Percentiles rank a stretch among this genome's conserved stretches.
Conservation (phyloP, 92 coral and sea anemone genomes). For the Phymanthus crucifer region DNA sequence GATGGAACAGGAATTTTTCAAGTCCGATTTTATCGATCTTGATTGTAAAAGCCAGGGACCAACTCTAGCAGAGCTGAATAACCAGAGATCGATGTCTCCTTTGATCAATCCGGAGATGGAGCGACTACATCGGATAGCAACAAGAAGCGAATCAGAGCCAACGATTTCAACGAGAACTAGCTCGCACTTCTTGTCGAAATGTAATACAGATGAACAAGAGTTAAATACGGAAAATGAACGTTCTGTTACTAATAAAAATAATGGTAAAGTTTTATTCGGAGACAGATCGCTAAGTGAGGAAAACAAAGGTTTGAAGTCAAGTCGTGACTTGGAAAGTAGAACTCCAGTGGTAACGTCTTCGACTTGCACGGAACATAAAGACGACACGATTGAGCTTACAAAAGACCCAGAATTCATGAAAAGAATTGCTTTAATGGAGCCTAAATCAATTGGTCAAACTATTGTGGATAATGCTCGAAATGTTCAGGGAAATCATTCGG, state of each 20-base stretch:
- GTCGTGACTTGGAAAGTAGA: neutral
- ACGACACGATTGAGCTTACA: slow-evolving; percentile 38
- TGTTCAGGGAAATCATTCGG: neutral
- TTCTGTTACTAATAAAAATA: neutral
- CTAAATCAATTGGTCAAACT: slow-evolving; percentile 50
- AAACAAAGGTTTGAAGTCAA: neutral
- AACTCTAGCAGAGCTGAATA: slow-evolving; percentile 95
- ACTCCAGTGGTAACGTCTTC: slow-evolving; percentile 5
- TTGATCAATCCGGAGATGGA: slow-evolving; percentile 99
- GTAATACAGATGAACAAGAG: slow-evolving; percentile 10
- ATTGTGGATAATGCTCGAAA: slow-evolving; percentile 12
- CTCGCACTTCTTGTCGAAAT: neutral
- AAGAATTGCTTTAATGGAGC: slow-evolving; percentile 44
- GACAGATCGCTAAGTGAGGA: neutral
- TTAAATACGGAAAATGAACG: slow-evolving; percentile 2
- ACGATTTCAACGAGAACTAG: slow-evolving; percentile 28
- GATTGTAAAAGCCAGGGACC: slow-evolving; percentile 87
- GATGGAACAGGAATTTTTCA: slow-evolving; percentile 89
- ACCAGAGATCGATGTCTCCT: slow-evolving; percentile 89
- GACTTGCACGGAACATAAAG: slow-evolving; percentile 20
- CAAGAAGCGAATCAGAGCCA: slow-evolving; percentile 71
- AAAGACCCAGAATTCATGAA: slow-evolving; percentile 33
- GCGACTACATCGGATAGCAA: slow-evolving; percentile 94
- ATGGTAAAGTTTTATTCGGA: neutral
- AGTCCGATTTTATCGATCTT: slow-evolving; percentile 46